These are phyloP conservation scores for Porphyrio hochstetteri DNA, from an alignment of 2,113 vertebrate genomes.

Conservation along the genomic window DNA sequence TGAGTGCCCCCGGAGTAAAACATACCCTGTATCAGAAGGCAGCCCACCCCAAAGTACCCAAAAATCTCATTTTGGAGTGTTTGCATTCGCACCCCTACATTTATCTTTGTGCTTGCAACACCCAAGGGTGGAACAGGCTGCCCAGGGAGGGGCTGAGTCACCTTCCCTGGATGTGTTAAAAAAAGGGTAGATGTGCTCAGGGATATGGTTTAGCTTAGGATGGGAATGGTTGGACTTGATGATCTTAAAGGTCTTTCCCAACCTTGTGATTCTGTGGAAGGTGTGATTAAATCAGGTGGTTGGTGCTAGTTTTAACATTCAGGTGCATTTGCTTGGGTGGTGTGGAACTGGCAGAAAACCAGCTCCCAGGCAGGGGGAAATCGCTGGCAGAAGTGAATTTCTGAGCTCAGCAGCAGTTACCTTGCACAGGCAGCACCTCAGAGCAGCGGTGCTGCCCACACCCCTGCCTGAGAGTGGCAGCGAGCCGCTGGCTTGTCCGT, in stretches of 20 bases:
- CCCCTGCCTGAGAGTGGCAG: neutral
- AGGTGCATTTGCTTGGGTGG: neutral
- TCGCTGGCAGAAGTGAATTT: neutral
- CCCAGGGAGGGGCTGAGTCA: too few species aligned
- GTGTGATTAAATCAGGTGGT: neutral
- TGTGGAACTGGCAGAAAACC: neutral
- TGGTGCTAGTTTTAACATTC: neutral
- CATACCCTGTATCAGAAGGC: fast-evolving
- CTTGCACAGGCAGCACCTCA: neutral
- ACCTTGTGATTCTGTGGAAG: neutral
- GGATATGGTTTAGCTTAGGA: too few species aligned
- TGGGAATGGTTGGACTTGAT: too few species aligned
- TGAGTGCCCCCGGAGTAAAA: fast-evolving
- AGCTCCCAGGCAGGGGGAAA: neutral
- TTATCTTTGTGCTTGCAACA: neutral
- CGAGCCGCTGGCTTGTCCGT: fast-evolving
- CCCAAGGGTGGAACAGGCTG: neutral
- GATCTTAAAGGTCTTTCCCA: too few species aligned
- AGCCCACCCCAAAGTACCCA: neutral
- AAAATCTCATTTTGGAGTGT: neutral
- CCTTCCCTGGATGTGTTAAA: too few species aligned
- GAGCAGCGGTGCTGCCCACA: neutral
- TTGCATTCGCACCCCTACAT: neutral
- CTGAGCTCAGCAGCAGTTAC: neutral
- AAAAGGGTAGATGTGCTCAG: too few species aligned